Percentiles rank a stretch among this genome's conserved stretches.
phyloP scores from a whole-genome alignment of 2,797 vertebrate species.

The Alcedo atthis region DNA sequence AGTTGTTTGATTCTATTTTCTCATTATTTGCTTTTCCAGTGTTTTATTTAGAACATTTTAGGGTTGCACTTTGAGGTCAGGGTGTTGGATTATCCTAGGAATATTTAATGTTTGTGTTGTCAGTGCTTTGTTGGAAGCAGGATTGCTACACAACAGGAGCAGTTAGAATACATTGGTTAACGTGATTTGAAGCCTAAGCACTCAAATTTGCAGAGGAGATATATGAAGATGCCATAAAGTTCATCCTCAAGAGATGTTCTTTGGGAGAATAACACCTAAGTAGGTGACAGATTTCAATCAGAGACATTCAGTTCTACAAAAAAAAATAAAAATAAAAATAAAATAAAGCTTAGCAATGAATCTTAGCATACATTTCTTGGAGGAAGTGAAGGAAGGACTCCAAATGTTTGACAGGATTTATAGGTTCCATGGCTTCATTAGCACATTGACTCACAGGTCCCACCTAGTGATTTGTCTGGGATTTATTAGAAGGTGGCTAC shows the following conservation, averaged over 20 bases:
- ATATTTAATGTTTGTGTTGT: not conserved
- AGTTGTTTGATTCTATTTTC: not conserved
- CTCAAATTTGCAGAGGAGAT: not conserved
- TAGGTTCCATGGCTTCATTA: not conserved
- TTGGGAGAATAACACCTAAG: not conserved
- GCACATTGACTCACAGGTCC: not conserved
- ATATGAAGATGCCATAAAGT: not conserved
- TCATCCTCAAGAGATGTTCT: not conserved
- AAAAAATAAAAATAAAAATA: not conserved
- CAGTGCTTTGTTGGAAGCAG: not conserved
- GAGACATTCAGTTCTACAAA: not conserved
- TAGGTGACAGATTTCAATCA: not conserved
- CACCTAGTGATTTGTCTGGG: not conserved
- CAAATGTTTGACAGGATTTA: constrained; percentile 11
- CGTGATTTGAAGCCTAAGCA: not conserved
- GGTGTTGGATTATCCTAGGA: not conserved
- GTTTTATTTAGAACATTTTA: not conserved
- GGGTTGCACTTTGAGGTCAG: not conserved
- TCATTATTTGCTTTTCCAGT: not conserved
- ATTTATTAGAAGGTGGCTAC: not conserved
- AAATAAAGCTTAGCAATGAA: not conserved
- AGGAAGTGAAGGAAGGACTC: not conserved
- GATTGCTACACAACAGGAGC: not conserved
- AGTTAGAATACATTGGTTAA: not conserved
- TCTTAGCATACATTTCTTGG: not conserved